phyloP scores from a whole-genome alignment of 1,140 invertebrate genomes.

The Camponotus pennsylvanicus region DNA sequence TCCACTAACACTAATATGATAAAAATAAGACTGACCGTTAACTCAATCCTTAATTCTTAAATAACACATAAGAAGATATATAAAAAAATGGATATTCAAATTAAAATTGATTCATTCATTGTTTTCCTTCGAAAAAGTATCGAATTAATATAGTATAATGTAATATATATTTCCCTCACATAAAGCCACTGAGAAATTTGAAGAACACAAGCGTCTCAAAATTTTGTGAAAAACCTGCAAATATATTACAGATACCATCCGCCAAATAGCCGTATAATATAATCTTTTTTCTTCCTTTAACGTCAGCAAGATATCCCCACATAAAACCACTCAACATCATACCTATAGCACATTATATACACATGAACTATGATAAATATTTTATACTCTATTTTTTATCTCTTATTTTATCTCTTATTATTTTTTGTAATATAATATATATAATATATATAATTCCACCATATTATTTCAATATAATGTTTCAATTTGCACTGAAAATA shows the following conservation, averaged over 20 bases:
- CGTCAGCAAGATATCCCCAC: conserved; percentile 94
- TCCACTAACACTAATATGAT: conserved; percentile 89
- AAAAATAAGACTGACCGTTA: background rate
- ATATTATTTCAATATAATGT: background rate
- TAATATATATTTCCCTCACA: conserved; percentile 87
- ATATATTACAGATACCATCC: conserved; percentile 89
- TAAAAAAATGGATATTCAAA: too few species aligned
- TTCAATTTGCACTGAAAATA: conserved; percentile 26
- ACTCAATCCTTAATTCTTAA: background rate
- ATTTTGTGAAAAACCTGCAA: conserved; percentile 90
- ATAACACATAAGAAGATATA: background rate
- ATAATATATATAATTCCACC: background rate
- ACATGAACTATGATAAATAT: background rate
- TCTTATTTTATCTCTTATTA: background rate
- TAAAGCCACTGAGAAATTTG: conserved; percentile 92
- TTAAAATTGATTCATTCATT: background rate
- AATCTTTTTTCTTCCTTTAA: conserved; percentile 90
- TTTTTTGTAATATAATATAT: too few species aligned
- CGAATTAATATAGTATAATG: conserved; percentile 2
- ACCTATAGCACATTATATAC: conserved; percentile 84
- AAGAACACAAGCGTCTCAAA: conserved; percentile 90
- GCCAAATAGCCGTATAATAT: conserved; percentile 91
- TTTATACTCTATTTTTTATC: background rate
- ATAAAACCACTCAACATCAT: conserved; percentile 93
- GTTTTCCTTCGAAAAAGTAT: background rate